Percentiles rank a stretch among this genome's conserved stretches.
Conservation (phyloP, 2,888 invertebrate genomes). For the Oscheius sp. region DNA sequence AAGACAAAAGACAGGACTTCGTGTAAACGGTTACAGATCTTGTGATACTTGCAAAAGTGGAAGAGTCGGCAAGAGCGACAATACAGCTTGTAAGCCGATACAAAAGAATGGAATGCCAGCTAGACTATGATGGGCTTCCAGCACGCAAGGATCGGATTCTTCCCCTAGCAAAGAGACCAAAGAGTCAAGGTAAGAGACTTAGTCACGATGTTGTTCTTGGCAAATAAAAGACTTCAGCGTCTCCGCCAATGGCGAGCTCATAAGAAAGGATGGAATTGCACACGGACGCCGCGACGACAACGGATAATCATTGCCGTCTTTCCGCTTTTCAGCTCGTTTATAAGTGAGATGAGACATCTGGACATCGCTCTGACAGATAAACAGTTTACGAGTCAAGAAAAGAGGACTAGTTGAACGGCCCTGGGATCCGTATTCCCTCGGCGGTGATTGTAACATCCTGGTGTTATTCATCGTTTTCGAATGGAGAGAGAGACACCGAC, state of each 20-base stretch:
- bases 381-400: not conserved
- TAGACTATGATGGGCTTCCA: not conserved
- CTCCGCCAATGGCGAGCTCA: slow-evolving; percentile 7
- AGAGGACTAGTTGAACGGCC: not conserved
- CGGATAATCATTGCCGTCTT: slow-evolving; percentile 13
- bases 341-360: slow-evolving; percentile 14
- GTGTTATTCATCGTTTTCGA: too few species aligned
- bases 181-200: not conserved
- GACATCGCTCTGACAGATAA: not conserved
- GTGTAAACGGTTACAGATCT: too few species aligned
- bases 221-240: slow-evolving; percentile 6
- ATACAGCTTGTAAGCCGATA: not conserved
- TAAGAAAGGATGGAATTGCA: slow-evolving; percentile 15
- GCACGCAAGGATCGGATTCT: not conserved
- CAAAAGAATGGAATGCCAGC: not conserved
- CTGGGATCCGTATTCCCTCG: not conserved
- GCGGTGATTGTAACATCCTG: not conserved
- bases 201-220: slow-evolving; percentile 1
- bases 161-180: not conserved
- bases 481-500: too few species aligned
- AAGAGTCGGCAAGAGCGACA: too few species aligned
- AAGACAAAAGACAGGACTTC: too few species aligned
- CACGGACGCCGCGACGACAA: slow-evolving; percentile 2
- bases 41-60: too few species aligned
- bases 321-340: not conserved